Percentiles rank a stretch among this genome's conserved stretches.
These are phyloP conservation scores for Noctua pronuba DNA, from an alignment of 2,888 invertebrate species.

Conservation along the genomic window DNA sequence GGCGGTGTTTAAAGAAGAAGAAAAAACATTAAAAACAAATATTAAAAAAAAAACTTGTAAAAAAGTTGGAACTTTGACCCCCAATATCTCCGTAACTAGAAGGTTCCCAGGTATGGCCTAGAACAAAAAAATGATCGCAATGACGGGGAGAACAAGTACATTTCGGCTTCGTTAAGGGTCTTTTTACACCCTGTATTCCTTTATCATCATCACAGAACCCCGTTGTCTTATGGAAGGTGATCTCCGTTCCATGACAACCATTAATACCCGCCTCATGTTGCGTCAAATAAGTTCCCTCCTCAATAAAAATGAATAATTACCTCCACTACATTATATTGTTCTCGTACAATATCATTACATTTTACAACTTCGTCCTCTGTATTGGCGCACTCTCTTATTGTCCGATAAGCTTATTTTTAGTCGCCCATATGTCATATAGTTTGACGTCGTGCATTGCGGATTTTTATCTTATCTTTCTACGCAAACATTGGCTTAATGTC, in stretches of 20 bases:
- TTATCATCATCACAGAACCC: neutral
- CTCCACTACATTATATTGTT: slow-evolving; percentile 29
- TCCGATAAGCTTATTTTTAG: slow-evolving; percentile 71
- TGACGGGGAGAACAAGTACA: no score
- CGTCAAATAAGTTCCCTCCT: slow-evolving; percentile 4
- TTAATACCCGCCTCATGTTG: neutral
- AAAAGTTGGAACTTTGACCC: no score
- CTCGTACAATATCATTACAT: slow-evolving; percentile 43
- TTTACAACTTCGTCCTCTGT: slow-evolving; percentile 51
- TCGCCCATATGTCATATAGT: slow-evolving; percentile 58
- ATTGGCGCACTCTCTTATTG: slow-evolving; percentile 42
- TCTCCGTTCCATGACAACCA: neutral
- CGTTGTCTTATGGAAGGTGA: neutral
- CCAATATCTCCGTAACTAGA: no score
- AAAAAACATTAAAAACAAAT: no score
- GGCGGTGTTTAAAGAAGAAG: no score
- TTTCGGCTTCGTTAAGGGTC: no score
- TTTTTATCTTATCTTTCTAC: slow-evolving; percentile 75
- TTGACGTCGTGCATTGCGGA: slow-evolving; percentile 68
- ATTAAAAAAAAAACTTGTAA: no score
- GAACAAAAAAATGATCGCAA: no score
- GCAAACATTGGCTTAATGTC: slow-evolving; percentile 62
- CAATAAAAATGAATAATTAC: slow-evolving; percentile 29
- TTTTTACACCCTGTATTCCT: neutral
- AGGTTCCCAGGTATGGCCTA: no score